Percentiles rank a stretch among this genome's conserved stretches.
phyloP scores from a whole-genome alignment of 2,113 vertebrate genomes.

The Dicerorhinus sumatrensis region DNA sequence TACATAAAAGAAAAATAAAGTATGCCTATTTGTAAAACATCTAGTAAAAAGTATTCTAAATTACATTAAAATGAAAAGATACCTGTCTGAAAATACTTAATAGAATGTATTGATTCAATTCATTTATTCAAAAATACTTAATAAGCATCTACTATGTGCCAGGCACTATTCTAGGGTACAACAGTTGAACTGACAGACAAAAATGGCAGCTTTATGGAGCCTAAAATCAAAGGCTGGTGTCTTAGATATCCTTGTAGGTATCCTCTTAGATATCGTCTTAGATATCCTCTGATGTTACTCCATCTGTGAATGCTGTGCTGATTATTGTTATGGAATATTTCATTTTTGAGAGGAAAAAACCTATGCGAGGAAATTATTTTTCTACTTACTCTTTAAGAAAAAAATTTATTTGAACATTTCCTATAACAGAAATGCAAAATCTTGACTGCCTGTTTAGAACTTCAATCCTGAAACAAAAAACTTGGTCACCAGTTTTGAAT shows the following conservation, averaged over 20 bases:
- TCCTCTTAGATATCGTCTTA: background rate
- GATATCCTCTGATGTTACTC: background rate
- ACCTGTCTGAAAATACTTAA: constrained; percentile 22
- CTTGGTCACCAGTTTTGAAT: constrained; percentile 22
- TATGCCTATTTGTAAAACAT: background rate
- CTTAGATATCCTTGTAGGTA: background rate
- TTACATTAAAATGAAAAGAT: constrained; percentile 28
- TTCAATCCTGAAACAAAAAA: constrained; percentile 23
- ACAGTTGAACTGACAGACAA: background rate
- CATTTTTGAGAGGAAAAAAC: background rate
- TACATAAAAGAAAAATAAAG: constrained; percentile 9
- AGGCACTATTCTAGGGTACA: background rate
- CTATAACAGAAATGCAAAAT: background rate
- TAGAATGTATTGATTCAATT: background rate
- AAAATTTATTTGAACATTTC: background rate
- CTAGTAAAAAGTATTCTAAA: constrained; percentile 2
- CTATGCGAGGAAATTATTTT: background rate
- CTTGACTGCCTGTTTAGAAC: background rate
- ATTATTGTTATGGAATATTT: background rate
- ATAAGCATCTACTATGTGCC: background rate
- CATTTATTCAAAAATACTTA: background rate
- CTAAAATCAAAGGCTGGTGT: background rate
- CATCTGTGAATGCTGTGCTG: background rate
- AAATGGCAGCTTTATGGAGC: background rate
- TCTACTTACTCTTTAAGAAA: background rate